Percentiles rank a stretch among this genome's conserved stretches.
phyloP scores from a whole-genome alignment of 2,888 invertebrate species.

The Mesochorus sp. region DNA sequence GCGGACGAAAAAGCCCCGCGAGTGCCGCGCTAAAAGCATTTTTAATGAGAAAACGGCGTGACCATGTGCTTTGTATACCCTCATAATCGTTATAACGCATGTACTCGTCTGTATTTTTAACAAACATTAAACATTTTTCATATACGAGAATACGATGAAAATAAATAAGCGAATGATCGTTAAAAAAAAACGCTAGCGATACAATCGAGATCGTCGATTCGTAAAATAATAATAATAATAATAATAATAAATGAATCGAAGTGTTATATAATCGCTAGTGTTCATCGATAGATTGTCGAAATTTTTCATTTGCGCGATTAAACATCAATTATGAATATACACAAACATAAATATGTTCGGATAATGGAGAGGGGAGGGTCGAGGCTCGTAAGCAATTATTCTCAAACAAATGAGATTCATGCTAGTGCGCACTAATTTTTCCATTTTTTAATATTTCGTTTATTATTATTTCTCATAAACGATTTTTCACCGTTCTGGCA shows the following conservation, averaged over 20 bases:
- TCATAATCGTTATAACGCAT: conserved; percentile 32
- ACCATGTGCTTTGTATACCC: conserved; percentile 70
- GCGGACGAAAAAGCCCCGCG: conserved; percentile 48
- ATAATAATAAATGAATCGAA: conserved; percentile 1
- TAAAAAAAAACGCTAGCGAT: neutral
- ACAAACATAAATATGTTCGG: neutral
- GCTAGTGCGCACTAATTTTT: conserved; percentile 33
- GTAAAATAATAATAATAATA: conserved; percentile 6
- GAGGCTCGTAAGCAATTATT: conserved; percentile 27
- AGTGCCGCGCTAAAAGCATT: conserved; percentile 67
- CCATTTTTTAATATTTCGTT: conserved; percentile 50
- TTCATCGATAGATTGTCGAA: too few species aligned
- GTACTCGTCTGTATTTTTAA: neutral
- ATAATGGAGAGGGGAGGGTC: neutral
- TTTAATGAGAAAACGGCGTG: conserved; percentile 72
- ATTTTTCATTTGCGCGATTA: too few species aligned
- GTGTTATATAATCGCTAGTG: conserved; percentile 8
- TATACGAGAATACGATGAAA: neutral
- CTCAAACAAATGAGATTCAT: conserved; percentile 41
- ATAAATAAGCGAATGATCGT: neutral
- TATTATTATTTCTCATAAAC: conserved; percentile 54
- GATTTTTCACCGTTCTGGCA: conserved; percentile 55
- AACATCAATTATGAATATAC: too few species aligned
- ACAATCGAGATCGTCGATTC: too few species aligned
- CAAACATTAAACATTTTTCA: neutral